Evolutionary conservation across 2,888 invertebrate genomes (phyloP), one percentile per base, ranked within the genome.

Genomic region (Chrysotoxum bicinctum): DNA sequence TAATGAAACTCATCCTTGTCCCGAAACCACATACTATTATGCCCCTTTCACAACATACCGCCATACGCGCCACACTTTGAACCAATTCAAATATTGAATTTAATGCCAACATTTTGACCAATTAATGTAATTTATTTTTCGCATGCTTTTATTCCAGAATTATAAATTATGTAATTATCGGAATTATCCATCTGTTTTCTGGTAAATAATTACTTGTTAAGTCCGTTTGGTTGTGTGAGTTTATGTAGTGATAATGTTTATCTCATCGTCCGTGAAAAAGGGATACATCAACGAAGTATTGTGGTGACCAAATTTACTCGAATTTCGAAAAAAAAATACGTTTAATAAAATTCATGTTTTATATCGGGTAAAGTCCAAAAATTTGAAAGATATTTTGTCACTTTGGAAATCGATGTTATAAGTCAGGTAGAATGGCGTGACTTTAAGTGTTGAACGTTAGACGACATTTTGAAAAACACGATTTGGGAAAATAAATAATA

Each of bases 161-260:
- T 83, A 83, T 83, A 83, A 83, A 83, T 83, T 78, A 74, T 83
- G 83, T 78, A 83, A 83, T 83, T 83, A 83, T 83, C 83, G 83
- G 83, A 83, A 78, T 78, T 78, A 83, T 83, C 78, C 83, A 83
- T 83, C 83, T 83, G 83, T 78, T 83, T 83, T 78, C 74, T 68
- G 83, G 78, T 83, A 78, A 83, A 83, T 78, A 83, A 83, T 78
- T 78, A 83, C 74, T 83, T 83, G 83, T 78, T 78, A 74, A 78
- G 60, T 73, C 58, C 7, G 30, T 68, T 32, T 50, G 40, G 10
- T 30, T 50, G 52, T 69, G 19, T 73, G 19, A 56, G 37, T 74
- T 43, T 60, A 35, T 66, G 12, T 43, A 32, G 62, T 56, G 75
- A 54, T 75, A 74, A 60, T 69, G 50, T 66, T 30, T 62, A 58